These are phyloP conservation scores for Diorhabda carinulata DNA, from an alignment of 1,140 invertebrate genomes.

Conservation along the genomic window DNA sequence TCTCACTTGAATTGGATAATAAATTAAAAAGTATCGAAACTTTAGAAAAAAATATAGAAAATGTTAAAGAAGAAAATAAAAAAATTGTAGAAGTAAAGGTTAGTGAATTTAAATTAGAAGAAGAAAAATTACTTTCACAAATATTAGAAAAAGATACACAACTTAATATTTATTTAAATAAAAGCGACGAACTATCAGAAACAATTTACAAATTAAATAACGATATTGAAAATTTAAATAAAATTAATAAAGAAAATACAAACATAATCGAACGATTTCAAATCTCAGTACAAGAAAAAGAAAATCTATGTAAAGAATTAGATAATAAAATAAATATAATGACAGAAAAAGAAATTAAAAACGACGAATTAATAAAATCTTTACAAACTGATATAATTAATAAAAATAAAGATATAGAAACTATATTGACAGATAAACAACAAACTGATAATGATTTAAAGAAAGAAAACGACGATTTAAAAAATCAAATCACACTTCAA, in stretches of 20 bases:
- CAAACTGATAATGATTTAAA: no score
- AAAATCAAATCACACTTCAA: not conserved
- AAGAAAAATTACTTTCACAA: not conserved
- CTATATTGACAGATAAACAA: not conserved
- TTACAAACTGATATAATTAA: not conserved
- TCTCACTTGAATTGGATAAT: constrained; percentile 14
- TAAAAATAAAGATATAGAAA: not conserved
- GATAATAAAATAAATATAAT: not conserved
- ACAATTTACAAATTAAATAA: constrained; percentile 2
- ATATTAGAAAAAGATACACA: constrained; percentile 48
- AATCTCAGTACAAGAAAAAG: not conserved
- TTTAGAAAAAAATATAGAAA: constrained; percentile 6
- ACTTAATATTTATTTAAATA: constrained; percentile 1
- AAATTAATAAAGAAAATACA: not conserved
- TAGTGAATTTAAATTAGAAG: no score
- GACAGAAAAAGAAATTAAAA: not conserved
- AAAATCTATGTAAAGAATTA: not conserved
- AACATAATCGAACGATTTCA: not conserved
- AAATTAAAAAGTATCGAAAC: constrained; percentile 16
- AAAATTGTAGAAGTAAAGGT: no score
- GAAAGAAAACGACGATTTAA: constrained; percentile 13
- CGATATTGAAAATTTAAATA: not conserved
- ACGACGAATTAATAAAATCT: not conserved
- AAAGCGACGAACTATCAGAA: not conserved
- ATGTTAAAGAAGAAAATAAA: constrained; percentile 16